Evolutionary conservation across 1,140 invertebrate genomes (phyloP).

Genomic region (Drosophila mauritiana): DNA sequence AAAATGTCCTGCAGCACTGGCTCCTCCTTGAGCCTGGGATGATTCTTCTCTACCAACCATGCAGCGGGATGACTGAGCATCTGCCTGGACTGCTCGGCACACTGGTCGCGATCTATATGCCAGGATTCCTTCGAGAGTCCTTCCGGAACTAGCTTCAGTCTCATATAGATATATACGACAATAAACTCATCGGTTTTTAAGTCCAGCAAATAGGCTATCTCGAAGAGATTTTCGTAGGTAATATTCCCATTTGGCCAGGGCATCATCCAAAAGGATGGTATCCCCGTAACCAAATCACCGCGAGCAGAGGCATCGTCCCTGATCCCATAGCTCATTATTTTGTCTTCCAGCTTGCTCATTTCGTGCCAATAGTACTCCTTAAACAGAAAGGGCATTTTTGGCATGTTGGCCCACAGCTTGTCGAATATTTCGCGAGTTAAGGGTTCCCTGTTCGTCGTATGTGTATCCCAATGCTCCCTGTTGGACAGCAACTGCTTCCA

Average conservation of each 20-base stretch:
- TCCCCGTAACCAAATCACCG: neutral
- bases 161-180: constrained; percentile 24
- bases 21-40: constrained; percentile 2
- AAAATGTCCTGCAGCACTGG: constrained; percentile 36
- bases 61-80: constrained; percentile 50
- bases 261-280: constrained; percentile 12
- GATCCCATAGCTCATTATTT: neutral
- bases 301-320: neutral
- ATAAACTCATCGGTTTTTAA: neutral
- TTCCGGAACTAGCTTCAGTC: constrained; percentile 13
- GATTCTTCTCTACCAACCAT: constrained; percentile 46
- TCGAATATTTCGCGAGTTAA: constrained; percentile 9
- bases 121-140: neutral
- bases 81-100: constrained; percentile 40
- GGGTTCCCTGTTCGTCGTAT: neutral
- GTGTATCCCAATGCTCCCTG: neutral
- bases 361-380: neutral
- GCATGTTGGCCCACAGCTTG: neutral
- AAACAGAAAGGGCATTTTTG: neutral
- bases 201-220: neutral
- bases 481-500: constrained; percentile 3
- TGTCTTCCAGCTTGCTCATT: neutral
- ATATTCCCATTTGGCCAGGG: constrained; percentile 3
- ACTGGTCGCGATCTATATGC: constrained; percentile 16
- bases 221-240: neutral